Evolutionary conservation across 2,888 invertebrate genomes (phyloP).

Genomic region (Ennomos quercinarius): DNA sequence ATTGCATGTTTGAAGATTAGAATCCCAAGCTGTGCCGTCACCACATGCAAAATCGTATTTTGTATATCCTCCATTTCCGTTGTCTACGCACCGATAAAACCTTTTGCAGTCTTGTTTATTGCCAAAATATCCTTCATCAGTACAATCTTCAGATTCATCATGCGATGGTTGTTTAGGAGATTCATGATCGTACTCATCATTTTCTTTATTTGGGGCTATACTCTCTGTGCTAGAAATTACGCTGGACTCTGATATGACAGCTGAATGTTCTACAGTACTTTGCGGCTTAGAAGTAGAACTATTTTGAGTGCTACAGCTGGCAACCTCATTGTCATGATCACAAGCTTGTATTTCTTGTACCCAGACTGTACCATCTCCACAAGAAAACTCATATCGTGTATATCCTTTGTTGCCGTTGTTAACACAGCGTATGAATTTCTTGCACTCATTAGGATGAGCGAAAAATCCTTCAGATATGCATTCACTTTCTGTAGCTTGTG

Average conservation of each 20-base stretch:
- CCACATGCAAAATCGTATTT: slow-evolving; percentile 85
- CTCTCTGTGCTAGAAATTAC: slow-evolving; percentile 40
- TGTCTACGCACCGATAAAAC: slow-evolving; percentile 80
- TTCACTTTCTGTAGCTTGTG: slow-evolving; percentile 38
- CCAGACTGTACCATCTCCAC: slow-evolving; percentile 89
- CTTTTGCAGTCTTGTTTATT: slow-evolving; percentile 76
- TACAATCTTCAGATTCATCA: slow-evolving; percentile 54
- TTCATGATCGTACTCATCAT: slow-evolving; percentile 48
- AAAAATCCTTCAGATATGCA: slow-evolving; percentile 89
- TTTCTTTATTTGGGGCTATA: slow-evolving; percentile 42
- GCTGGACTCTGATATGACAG: slow-evolving; percentile 31
- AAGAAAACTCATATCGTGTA: slow-evolving; percentile 86
- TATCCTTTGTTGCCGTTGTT: slow-evolving; percentile 74
- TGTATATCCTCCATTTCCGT: slow-evolving; percentile 71
- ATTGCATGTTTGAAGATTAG: slow-evolving; percentile 80
- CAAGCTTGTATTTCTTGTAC: slow-evolving; percentile 87
- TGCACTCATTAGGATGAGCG: slow-evolving; percentile 88
- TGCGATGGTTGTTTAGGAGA: slow-evolving; percentile 41
- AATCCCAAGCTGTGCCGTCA: slow-evolving; percentile 86
- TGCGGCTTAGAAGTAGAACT: slow-evolving; percentile 41
- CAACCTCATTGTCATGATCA: slow-evolving; percentile 61
- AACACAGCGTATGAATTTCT: slow-evolving; percentile 90
- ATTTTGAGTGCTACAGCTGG: slow-evolving; percentile 52
- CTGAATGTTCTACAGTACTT: slow-evolving; percentile 34
- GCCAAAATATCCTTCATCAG: slow-evolving; percentile 76